These are phyloP conservation scores for Drosophila bocqueti DNA, from an alignment of 1,140 invertebrate genomes.

Conservation along the genomic window DNA sequence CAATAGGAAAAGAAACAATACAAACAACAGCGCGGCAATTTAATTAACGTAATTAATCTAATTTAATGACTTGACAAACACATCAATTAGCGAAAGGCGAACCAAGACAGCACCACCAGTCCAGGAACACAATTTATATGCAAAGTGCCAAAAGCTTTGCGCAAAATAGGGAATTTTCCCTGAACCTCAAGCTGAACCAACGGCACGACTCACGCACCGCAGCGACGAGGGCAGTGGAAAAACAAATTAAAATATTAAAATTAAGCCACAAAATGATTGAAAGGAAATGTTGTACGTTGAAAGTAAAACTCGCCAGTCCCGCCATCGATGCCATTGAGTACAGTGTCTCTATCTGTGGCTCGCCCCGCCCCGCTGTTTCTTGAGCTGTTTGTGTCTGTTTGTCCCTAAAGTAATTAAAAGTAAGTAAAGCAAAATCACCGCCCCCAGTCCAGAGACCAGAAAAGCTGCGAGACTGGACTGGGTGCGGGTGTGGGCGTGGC, in stretches of 20 bases:
- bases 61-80: conserved; percentile 85
- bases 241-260: conserved; percentile 84
- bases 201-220: conserved; percentile 30
- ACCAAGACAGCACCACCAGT: conserved; percentile 21
- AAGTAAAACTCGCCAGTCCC: conserved; percentile 32
- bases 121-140: conserved; percentile 74
- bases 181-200: conserved; percentile 13
- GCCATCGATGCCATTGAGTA: conserved; percentile 33
- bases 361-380: conserved; percentile 9
- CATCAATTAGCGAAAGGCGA: conserved; percentile 74
- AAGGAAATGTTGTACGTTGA: conserved; percentile 66
- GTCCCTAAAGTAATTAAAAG: conserved; percentile 82
- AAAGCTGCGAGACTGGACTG: background rate
- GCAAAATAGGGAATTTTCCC: conserved; percentile 47
- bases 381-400: conserved; percentile 56
- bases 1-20: conserved; percentile 31
- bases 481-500: conserved; percentile 12
- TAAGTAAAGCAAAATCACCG: conserved; percentile 71
- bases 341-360: conserved; percentile 16
- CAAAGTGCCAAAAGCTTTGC: conserved; percentile 68
- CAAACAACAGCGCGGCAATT: conserved; percentile 54
- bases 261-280: conserved; percentile 84
- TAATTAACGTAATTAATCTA: conserved; percentile 84
- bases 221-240: conserved; percentile 36
- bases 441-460: background rate